Percentiles rank a stretch among this genome's conserved stretches.
Conservation (phyloP, 2,113 vertebrate species). For the Limanda limanda region DNA sequence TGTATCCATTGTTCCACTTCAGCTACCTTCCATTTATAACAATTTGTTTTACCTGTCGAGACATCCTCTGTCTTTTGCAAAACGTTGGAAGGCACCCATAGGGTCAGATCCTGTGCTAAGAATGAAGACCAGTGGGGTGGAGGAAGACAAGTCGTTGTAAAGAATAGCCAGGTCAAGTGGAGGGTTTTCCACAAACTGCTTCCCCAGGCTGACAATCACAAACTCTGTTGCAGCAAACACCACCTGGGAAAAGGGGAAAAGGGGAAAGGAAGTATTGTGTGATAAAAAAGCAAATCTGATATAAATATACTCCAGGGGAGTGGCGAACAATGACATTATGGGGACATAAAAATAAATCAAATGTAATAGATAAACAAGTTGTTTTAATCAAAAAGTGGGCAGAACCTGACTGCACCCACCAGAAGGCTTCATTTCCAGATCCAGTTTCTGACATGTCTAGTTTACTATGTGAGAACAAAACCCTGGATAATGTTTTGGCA, state of each 20-base stretch:
- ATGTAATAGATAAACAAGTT: background rate
- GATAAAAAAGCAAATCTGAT: background rate
- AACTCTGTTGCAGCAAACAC: constrained; percentile 86
- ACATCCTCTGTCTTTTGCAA: constrained; percentile 84
- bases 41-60: constrained; percentile 77
- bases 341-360: background rate
- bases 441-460: background rate
- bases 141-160: constrained; percentile 84
- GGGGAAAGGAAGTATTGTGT: too few relatives aligned
- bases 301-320: background rate
- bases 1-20: background rate
- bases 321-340: background rate
- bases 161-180: constrained; percentile 85
- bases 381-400: background rate
- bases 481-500: background rate
- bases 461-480: background rate
- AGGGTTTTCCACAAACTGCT: constrained; percentile 86
- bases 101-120: constrained; percentile 88
- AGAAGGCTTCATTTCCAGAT: background rate
- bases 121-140: constrained; percentile 85
- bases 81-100: constrained; percentile 88
- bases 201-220: constrained; percentile 83
- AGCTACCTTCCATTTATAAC: background rate
- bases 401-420: background rate
- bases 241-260: constrained; percentile 69